A percentile compares a stretch with the other conserved stretches of the same genome.
Evolutionary conservation across 2,888 invertebrate genomes (phyloP).

Genomic region (Callyntrura sp.): DNA sequence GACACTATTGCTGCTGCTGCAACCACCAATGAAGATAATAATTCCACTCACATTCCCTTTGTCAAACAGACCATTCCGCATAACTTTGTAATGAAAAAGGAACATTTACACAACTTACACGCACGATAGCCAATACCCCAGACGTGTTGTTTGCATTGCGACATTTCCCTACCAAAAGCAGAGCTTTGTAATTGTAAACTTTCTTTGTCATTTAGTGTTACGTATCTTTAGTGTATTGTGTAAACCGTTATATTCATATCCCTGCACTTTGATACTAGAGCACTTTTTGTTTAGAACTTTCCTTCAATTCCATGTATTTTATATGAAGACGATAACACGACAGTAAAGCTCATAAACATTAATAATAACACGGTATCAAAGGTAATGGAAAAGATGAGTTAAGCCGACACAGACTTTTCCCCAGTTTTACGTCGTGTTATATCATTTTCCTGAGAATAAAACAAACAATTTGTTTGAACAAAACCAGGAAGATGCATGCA

Average conservation of each 20-base stretch:
- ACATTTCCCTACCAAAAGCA: neutral
- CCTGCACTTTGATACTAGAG: neutral
- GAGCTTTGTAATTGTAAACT: neutral
- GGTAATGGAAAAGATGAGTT: slow-evolving; percentile 25
- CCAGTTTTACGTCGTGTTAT: neutral
- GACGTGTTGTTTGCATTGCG: neutral
- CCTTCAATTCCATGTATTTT: neutral
- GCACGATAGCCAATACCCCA: neutral
- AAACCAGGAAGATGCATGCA: slow-evolving; percentile 31
- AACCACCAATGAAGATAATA: slow-evolving; percentile 33
- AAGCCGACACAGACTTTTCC: neutral
- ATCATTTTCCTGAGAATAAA: slow-evolving; percentile 36
- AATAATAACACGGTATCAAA: neutral
- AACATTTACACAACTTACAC: slow-evolving; percentile 34
- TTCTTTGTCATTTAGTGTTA: slow-evolving; percentile 25
- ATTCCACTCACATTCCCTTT: slow-evolving; percentile 42
- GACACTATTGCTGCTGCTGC: neutral
- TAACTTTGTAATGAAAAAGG: slow-evolving; percentile 2
- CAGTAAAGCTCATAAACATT: neutral
- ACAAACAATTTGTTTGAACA: slow-evolving; percentile 42
- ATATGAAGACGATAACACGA: slow-evolving; percentile 23
- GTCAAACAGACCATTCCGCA: slow-evolving; percentile 43
- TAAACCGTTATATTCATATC: neutral
- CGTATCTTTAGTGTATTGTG: neutral
- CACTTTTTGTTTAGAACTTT: neutral